phyloP scores from a whole-genome alignment of 2,888 invertebrate species.

The Eupithecia exiguata region DNA sequence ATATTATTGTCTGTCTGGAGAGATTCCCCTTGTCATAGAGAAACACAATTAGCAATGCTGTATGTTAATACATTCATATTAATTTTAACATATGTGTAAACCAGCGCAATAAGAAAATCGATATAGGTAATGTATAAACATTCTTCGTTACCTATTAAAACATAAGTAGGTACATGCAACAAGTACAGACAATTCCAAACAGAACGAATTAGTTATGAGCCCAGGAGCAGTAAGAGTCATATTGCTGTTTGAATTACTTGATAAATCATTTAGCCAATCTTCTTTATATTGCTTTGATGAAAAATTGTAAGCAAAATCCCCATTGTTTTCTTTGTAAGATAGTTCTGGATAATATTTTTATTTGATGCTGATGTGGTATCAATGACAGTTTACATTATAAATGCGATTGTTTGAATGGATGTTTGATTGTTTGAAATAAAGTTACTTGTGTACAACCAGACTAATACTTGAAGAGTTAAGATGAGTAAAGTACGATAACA shows the following conservation, averaged over 20 bases:
- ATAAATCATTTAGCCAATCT: slow-evolving; percentile 28
- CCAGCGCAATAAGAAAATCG: neutral
- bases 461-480: too few relatives aligned
- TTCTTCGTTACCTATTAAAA: slow-evolving; percentile 45
- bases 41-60: neutral
- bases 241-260: slow-evolving; percentile 25
- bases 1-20: neutral
- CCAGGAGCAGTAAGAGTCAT: slow-evolving; percentile 48
- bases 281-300: slow-evolving; percentile 5
- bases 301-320: neutral
- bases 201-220: slow-evolving; percentile 54
- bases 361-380: neutral
- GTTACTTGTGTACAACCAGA: too few relatives aligned
- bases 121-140: slow-evolving; percentile 12
- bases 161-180: slow-evolving; percentile 48
- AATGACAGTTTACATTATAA: neutral
- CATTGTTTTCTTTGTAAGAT: neutral
- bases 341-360: neutral
- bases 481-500: too few relatives aligned
- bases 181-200: slow-evolving; percentile 53
- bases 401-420: neutral
- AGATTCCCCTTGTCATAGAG: neutral
- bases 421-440: neutral
- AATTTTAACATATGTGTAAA: neutral
- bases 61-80: neutral